Evolutionary conservation across 2,888 invertebrate genomes (phyloP), one percentile per base, ranked within the genome.

Genomic region (Deilephila porcellus): DNA sequence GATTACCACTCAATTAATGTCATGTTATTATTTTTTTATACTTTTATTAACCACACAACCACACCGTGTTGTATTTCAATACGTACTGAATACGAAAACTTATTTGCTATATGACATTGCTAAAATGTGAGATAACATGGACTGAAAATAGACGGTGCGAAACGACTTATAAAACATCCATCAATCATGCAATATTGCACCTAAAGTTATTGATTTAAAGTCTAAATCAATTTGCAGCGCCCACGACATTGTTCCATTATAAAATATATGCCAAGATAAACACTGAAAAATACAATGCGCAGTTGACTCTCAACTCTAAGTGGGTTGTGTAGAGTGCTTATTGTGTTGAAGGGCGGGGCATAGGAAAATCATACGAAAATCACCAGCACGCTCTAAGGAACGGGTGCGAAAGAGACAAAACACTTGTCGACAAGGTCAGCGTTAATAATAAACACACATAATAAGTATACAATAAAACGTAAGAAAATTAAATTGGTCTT

Each of bases 81-180:
- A 77, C 74, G 73, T 73, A 85, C 86, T 83, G 85, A 84, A 83
- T 81, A 86, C 82, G 81, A 81, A 77, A 71, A 63, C 62, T 71
- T 89, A 87, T 90, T 90, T 90, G 90, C 88, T 88, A 87, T 93
- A 92, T 91, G 90, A 93, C 93, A 93, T 90, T 91, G 91, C 91
- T 91, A 91, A 85, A 90, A 92, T 87, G 85, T 87, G 89, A 90
- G 93, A 93, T 93, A 93, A 93, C 91, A 91, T 79, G 81, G 82
- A 81, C 77, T 77, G 82, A 82, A 81, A 79, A 82, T 77, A 83
- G 76, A 79, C 76, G 63, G 59, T 74, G 73, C 74, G 74, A 73
- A 75, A 71, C 62, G 76, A 67, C 73, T 74, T 74, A 77, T 71
- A 79, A 74, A 76, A 75, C 59, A 25, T 52, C 3, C 52, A 34